Percentiles rank a stretch among this genome's conserved stretches.
Evolutionary conservation across 2,888 invertebrate species (phyloP).

Genomic region (Clostera curtula): DNA sequence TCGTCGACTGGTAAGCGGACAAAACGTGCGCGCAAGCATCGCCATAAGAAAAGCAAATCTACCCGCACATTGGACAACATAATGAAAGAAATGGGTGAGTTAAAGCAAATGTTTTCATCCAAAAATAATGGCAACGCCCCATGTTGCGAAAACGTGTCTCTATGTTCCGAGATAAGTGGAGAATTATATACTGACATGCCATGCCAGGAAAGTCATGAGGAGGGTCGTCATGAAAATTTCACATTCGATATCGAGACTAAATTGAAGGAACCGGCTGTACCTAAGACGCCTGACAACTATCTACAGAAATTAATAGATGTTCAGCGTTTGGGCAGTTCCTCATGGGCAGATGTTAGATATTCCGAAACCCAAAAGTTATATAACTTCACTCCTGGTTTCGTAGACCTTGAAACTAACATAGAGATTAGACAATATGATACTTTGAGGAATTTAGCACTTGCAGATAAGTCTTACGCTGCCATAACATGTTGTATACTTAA

Average conservation of each 20-base stretch:
- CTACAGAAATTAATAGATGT: conserved; percentile 6
- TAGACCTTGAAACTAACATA: conserved; percentile 13
- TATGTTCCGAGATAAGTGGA: not conserved
- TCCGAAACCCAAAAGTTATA: conserved; percentile 14
- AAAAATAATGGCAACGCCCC: not conserved
- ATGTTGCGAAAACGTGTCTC: not conserved
- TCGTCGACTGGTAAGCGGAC: not conserved
- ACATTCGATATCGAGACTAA: conserved; percentile 6
- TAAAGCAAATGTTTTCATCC: not conserved
- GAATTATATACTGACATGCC: not conserved
- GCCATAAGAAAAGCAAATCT: too few relatives aligned
- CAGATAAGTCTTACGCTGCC: conserved; percentile 16
- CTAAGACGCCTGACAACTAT: conserved; percentile 6
- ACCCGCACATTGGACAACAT: not conserved
- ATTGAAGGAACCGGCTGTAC: conserved; percentile 11
- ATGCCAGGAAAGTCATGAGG: not conserved
- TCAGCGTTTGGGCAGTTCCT: conserved; percentile 7
- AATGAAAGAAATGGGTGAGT: not conserved
- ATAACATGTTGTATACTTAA: conserved; percentile 15
- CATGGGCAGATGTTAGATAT: conserved; percentile 12
- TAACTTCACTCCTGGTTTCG: conserved; percentile 12
- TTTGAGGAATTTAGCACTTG: conserved; percentile 8
- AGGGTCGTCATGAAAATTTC: not conserved
- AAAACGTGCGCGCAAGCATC: too few relatives aligned
- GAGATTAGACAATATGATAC: conserved; percentile 15